Conservation (phyloP, 2,888 invertebrate species). For the Phalera bucephala region DNA sequence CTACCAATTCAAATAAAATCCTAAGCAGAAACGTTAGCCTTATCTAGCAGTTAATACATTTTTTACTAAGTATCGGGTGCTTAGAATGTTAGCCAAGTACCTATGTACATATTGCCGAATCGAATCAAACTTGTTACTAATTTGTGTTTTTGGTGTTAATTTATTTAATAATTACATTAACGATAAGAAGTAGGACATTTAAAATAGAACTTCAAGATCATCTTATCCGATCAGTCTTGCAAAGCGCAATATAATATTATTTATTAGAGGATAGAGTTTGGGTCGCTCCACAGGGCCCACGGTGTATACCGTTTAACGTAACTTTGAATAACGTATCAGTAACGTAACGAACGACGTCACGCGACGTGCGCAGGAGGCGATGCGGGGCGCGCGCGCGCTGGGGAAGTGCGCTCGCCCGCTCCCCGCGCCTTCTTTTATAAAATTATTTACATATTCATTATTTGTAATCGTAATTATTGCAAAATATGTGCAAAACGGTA, state of each 20-base stretch:
- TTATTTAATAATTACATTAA: constrained; percentile 28
- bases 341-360: constrained; percentile 31
- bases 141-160: constrained; percentile 25
- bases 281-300: constrained; percentile 44
- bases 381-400: constrained; percentile 48
- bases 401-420: constrained; percentile 58
- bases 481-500: constrained; percentile 81
- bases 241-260: constrained; percentile 54
- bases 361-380: constrained; percentile 18
- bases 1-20: constrained; percentile 1
- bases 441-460: constrained; percentile 69
- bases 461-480: constrained; percentile 74
- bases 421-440: constrained; percentile 48
- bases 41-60: constrained; percentile 22
- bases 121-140: constrained; percentile 30
- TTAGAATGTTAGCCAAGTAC: neutral
- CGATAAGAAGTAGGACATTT: constrained; percentile 32
- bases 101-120: constrained; percentile 33
- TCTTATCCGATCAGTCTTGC: constrained; percentile 57
- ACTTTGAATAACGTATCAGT: constrained; percentile 20
- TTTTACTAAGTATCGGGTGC: neutral
- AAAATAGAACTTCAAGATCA: constrained; percentile 36
- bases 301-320: constrained; percentile 14
- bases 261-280: constrained; percentile 43
- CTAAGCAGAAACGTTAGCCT: constrained; percentile 22